Evolutionary conservation across 2,888 invertebrate species (phyloP).

Genomic region (Drosophila tripunctata): DNA sequence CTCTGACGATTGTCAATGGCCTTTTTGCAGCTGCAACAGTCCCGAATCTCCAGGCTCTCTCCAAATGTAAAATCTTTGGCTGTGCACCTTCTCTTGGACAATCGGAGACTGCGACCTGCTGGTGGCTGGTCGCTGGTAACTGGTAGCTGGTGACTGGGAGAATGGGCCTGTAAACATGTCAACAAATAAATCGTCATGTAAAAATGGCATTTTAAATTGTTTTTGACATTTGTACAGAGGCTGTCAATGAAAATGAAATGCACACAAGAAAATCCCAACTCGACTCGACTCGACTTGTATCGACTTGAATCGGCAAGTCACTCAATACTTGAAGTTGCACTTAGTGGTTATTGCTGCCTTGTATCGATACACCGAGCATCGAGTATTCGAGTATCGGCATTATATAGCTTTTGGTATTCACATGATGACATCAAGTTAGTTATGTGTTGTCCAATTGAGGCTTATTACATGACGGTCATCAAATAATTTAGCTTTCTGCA

Average conservation of each 20-base stretch:
- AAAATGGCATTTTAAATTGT: constrained; percentile 82
- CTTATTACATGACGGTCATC: constrained; percentile 24
- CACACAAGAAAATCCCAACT: constrained; percentile 59
- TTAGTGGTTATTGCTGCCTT: constrained; percentile 35
- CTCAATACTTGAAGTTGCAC: constrained; percentile 40
- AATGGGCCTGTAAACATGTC: constrained; percentile 67
- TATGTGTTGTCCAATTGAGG: constrained; percentile 30
- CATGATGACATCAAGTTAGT: constrained; percentile 31
- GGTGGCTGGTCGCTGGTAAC: constrained; percentile 34
- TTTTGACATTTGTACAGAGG: constrained; percentile 79
- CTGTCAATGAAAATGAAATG: constrained; percentile 77
- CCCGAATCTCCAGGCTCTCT: constrained; percentile 7
- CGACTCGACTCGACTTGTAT: constrained; percentile 9
- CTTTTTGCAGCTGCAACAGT: constrained; percentile 46
- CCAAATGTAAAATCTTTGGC: no score
- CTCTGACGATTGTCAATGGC: constrained; percentile 48
- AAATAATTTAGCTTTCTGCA: constrained; percentile 10
- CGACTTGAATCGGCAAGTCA: constrained; percentile 32
- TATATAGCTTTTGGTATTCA: constrained; percentile 31
- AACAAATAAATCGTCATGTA: constrained; percentile 81
- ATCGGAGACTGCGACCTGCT: neutral
- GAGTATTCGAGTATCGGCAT: constrained; percentile 27
- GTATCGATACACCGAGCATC: constrained; percentile 18
- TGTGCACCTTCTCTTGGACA: no score
- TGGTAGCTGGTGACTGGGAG: constrained; percentile 31